Percentiles rank a stretch among this genome's conserved stretches.
Conservation (phyloP, 2,888 invertebrate genomes). For the Sceliomorpha sp. region DNA sequence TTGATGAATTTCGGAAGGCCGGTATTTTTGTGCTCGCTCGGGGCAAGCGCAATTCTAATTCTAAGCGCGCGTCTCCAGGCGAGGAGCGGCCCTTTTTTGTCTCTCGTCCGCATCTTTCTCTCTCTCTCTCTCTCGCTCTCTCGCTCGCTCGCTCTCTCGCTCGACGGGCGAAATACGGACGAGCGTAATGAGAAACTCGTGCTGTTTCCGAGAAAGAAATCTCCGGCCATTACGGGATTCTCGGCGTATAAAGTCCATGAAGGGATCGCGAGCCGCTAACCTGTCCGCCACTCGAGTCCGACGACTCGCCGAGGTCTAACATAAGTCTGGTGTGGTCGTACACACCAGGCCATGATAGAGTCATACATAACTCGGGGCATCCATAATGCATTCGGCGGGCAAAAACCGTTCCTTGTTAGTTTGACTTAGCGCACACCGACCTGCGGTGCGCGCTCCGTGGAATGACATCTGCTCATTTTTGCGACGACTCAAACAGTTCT, state of each 20-base stretch:
- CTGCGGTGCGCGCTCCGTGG: slow-evolving; percentile 14
- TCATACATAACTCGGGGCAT: slow-evolving; percentile 76
- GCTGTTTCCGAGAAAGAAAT: slow-evolving; percentile 77
- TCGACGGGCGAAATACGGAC: slow-evolving; percentile 32
- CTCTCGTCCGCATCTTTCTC: slow-evolving; percentile 4
- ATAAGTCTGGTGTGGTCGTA: slow-evolving; percentile 59
- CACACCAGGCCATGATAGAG: slow-evolving; percentile 73
- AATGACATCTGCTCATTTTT: slow-evolving; percentile 48
- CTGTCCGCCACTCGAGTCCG: slow-evolving; percentile 38
- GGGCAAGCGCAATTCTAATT: slow-evolving; percentile 31
- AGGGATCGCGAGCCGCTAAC: slow-evolving; percentile 49
- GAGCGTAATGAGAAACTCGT: slow-evolving; percentile 70
- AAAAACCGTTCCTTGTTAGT: slow-evolving; percentile 72
- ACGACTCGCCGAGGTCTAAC: slow-evolving; percentile 40
- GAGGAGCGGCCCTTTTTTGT: slow-evolving; percentile 8
- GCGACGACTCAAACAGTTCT: slow-evolving; percentile 3
- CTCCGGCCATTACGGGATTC: slow-evolving; percentile 73
- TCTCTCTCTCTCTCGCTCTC: slow-evolving; percentile 10
- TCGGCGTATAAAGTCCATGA: slow-evolving; percentile 66
- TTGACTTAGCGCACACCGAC: slow-evolving; percentile 51
- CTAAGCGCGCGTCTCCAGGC: slow-evolving; percentile 19
- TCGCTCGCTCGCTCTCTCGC: too few species aligned
- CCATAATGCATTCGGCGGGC: slow-evolving; percentile 73
- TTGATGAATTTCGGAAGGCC: slow-evolving; percentile 19
- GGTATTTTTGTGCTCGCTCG: slow-evolving; percentile 1